These are phyloP conservation scores for Diadumene lineata DNA, from an alignment of 92 coral and sea anemone species.

Conservation along the genomic window DNA sequence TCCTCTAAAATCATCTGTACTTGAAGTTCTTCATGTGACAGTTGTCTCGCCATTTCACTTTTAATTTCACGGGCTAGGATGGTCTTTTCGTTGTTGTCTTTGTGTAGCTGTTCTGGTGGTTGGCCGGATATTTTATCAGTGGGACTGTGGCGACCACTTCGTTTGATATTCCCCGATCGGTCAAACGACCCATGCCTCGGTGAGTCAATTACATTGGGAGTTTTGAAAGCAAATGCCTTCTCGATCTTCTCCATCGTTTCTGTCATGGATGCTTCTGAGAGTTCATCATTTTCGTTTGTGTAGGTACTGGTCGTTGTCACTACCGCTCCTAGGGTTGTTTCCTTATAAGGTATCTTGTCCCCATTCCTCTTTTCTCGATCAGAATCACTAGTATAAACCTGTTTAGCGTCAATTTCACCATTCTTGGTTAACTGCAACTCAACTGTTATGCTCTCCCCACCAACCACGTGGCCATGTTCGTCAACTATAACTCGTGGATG, in stretches of 20 bases:
- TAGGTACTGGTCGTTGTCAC: constrained; percentile 91
- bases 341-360: constrained; percentile 83
- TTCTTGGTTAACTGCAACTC: constrained; percentile 32
- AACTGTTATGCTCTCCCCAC: constrained; percentile 39
- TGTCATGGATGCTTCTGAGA: constrained; percentile 84
- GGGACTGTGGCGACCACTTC: constrained; percentile 34
- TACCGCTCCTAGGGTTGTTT: constrained; percentile 93
- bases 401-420: constrained; percentile 48
- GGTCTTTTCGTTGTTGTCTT: constrained; percentile 8
- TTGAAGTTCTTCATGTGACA: constrained; percentile 39
- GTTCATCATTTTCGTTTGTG: constrained; percentile 57
- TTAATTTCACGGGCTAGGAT: constrained; percentile 33
- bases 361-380: constrained; percentile 44
- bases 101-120: constrained; percentile 1
- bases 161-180: constrained; percentile 41
- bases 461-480: constrained; percentile 50
- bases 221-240: constrained; percentile 84
- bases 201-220: constrained; percentile 61
- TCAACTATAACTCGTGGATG: constrained; percentile 60
- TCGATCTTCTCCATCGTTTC: constrained; percentile 97
- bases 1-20: constrained; percentile 40
- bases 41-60: constrained; percentile 33
- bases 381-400: constrained; percentile 13
- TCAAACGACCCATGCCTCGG: constrained; percentile 51
- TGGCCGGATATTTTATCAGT: constrained; percentile 30